Evolutionary conservation across 1,140 invertebrate genomes (phyloP).

Genomic region (Melanaphis sacchari): DNA sequence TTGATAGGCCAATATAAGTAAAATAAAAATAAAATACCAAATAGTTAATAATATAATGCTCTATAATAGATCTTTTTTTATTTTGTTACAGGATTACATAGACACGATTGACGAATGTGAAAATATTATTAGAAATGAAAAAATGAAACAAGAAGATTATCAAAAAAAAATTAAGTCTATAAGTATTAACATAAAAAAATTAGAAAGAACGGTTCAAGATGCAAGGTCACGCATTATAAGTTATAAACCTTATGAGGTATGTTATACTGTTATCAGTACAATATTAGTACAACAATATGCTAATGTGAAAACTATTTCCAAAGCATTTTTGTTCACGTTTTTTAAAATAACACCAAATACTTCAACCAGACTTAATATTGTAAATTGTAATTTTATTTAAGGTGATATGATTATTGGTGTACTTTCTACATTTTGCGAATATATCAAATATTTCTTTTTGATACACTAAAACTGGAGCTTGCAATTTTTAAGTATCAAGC

Average conservation of each 20-base stretch:
- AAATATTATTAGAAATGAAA: neutral
- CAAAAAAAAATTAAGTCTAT: neutral
- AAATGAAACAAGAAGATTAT: neutral
- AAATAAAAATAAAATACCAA: neutral
- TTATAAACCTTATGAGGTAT: neutral
- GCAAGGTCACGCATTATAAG: neutral
- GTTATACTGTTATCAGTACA: neutral
- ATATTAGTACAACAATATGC: neutral
- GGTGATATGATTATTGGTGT: no score
- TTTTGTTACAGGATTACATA: neutral
- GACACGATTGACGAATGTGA: neutral
- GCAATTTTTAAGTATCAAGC: no score
- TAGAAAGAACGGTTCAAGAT: neutral
- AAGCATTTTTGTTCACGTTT: neutral
- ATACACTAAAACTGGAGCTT: no score
- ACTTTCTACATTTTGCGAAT: no score
- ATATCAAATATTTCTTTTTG: no score
- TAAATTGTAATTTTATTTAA: no score
- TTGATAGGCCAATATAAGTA: neutral
- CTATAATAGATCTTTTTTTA: neutral
- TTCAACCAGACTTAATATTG: neutral
- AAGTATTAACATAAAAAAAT: neutral
- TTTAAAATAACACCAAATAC: neutral
- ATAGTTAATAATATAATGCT: neutral
- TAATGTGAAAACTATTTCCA: no score